Evolutionary conservation across 2,888 invertebrate genomes (phyloP).

Genomic region (Argyresthia albistria): DNA sequence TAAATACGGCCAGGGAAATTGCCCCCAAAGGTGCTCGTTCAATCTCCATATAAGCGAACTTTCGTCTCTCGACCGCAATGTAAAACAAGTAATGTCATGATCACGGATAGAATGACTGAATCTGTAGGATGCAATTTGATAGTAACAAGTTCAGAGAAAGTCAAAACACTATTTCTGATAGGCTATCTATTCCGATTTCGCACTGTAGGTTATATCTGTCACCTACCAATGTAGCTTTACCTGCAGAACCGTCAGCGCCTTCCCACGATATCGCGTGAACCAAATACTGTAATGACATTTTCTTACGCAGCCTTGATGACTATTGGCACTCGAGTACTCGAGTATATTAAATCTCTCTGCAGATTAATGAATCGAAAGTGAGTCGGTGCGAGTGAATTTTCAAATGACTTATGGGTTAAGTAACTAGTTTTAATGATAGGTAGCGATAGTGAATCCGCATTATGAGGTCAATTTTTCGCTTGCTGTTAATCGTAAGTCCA

Average conservation of each 20-base stretch:
- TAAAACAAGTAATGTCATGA: slow-evolving; percentile 28
- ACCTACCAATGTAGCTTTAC: neutral
- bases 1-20: slow-evolving; percentile 56
- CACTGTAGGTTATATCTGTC: slow-evolving; percentile 15
- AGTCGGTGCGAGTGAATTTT: neutral
- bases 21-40: slow-evolving; percentile 38
- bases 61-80: slow-evolving; percentile 58
- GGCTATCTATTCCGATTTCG: slow-evolving; percentile 35
- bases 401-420: too few relatives aligned
- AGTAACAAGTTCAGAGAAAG: slow-evolving; percentile 14
- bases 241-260: slow-evolving; percentile 15
- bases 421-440: too few relatives aligned
- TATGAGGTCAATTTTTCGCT: too few relatives aligned
- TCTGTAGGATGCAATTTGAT: slow-evolving; percentile 13
- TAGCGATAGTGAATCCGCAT: too few relatives aligned
- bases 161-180: slow-evolving; percentile 22
- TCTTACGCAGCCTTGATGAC: slow-evolving; percentile 18
- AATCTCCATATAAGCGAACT: slow-evolving; percentile 53
- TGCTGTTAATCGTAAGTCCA: too few relatives aligned
- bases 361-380: slow-evolving; percentile 8
- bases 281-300: slow-evolving; percentile 39
- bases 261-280: slow-evolving; percentile 60
- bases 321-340: slow-evolving; percentile 12
- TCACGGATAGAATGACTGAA: slow-evolving; percentile 19
- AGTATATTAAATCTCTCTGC: slow-evolving; percentile 13